A percentile compares a stretch with the other conserved stretches of the same genome.
phyloP scores from a whole-genome alignment of 1,140 invertebrate genomes.

The Meteorus sp. region DNA sequence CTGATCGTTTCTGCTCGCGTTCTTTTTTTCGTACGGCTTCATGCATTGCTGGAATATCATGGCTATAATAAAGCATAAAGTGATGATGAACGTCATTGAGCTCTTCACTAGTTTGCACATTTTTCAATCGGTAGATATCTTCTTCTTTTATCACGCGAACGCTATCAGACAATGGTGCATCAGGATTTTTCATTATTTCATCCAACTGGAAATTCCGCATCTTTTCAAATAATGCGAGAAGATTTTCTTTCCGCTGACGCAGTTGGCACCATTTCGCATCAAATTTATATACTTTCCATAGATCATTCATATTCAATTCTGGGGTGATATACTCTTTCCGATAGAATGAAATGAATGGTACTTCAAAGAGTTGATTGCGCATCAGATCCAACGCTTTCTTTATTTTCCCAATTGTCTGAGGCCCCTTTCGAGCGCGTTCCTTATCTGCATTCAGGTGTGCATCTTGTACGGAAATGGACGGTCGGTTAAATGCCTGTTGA shows the following conservation, averaged over 20 bases:
- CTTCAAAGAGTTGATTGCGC: conserved; percentile 91
- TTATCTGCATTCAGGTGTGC: conserved; percentile 60
- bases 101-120: conserved; percentile 87
- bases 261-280: conserved; percentile 98
- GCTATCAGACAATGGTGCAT: conserved; percentile 81
- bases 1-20: conserved; percentile 61
- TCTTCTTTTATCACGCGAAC: conserved; percentile 82
- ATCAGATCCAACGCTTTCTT: conserved; percentile 95
- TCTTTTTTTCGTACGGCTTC: conserved; percentile 65
- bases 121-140: conserved; percentile 80
- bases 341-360: conserved; percentile 98
- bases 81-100: conserved; percentile 91
- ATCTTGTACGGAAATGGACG: conserved; percentile 79
- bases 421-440: conserved; percentile 63
- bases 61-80: conserved; percentile 90
- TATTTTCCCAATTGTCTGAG: conserved; percentile 82
- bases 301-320: conserved; percentile 90
- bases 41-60: conserved; percentile 85
- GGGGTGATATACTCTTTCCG: conserved; percentile 97
- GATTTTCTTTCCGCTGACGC: conserved; percentile 81
- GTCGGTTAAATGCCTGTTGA: conserved; percentile 86
- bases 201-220: conserved; percentile 92
- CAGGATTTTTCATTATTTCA: conserved; percentile 79
- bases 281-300: conserved; percentile 96
- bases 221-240: conserved; percentile 83